Evolutionary conservation across 2,797 vertebrate genomes (phyloP), one percentile per base, ranked within the genome.

Genomic region (Centroberyx gerrardi): DNA sequence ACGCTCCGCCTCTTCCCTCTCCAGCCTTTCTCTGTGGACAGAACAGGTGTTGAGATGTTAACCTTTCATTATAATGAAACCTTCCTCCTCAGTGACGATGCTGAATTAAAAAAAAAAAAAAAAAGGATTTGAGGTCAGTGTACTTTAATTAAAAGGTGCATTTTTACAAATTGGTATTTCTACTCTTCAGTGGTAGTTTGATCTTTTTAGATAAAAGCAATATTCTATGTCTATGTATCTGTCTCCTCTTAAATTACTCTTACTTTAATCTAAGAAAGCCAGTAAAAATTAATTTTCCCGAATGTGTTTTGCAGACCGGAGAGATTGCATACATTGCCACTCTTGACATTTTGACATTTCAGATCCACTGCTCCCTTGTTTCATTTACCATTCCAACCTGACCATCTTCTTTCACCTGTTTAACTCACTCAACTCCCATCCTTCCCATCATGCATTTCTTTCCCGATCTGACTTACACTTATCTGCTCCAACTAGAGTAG

Each of bases 1-100:
- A 6, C 72, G 81, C 31, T 96, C 95, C 0, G 91, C 93, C 80
- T 96, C 96, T 64, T 97, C 96, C 36, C 66, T 89, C 76, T 97
- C 96, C 86, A 91, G 92, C 63, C 91, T 90, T n/a, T 94, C 94
- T 86, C 96, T 96, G 85, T 2, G 3, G 38, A 63, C 4, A 66
- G 7, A 62, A 72, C n/a, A n/a, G 9, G n/a, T n/a, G n/a, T n/a
- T n/a, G n/a, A n/a, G 2, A 65, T 0, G 40, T 74, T 62, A 56
- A 60, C 62, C 36, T 76, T 75, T 74, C 58, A 17, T 22, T 1
- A 3, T 1, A 5, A 74, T 52, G 6, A 65, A 17, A 60, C 48
- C 22, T n/a, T 3, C 18, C 28, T 55, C 13, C 53, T 44, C 17
- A 8, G 62, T 52, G 8, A 13, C 54, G 15, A 18, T 22, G 18